Percentiles rank a stretch among this genome's conserved stretches.
These are phyloP conservation scores for Amphimallon solstitiale DNA, from an alignment of 2,888 invertebrate species.

Conservation along the genomic window DNA sequence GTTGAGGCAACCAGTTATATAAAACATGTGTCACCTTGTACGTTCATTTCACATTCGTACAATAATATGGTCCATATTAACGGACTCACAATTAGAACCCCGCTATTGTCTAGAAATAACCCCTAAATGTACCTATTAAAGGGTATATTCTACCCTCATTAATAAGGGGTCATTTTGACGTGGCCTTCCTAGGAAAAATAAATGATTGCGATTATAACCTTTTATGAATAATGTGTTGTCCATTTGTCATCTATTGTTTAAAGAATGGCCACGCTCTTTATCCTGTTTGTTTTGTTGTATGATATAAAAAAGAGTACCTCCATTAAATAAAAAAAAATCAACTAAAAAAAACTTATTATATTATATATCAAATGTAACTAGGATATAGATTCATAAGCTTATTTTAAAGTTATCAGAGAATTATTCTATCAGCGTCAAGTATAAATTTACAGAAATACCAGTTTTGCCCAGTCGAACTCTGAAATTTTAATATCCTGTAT, in stretches of 20 bases:
- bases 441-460: too few relatives aligned
- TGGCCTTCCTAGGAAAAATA: constrained; percentile 51
- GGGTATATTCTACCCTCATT: constrained; percentile 58
- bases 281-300: constrained; percentile 37
- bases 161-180: constrained; percentile 59
- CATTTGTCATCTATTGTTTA: constrained; percentile 63
- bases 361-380: too few relatives aligned
- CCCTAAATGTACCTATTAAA: constrained; percentile 50
- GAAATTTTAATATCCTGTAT: too few relatives aligned
- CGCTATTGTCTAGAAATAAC: constrained; percentile 46
- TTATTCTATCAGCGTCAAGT: too few relatives aligned
- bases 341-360: too few relatives aligned
- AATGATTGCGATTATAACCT: constrained; percentile 54
- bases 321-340: too few relatives aligned
- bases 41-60: constrained; percentile 4
- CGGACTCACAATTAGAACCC: constrained; percentile 42
- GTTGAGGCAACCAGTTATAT: constrained; percentile 44
- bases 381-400: too few relatives aligned
- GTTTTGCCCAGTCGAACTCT: too few relatives aligned
- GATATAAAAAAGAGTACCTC: background rate
- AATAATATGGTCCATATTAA: constrained; percentile 39
- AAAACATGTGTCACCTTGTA: constrained; percentile 46
- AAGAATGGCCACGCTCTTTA: constrained; percentile 48
- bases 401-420: too few relatives aligned
- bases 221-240: constrained; percentile 51